Evolutionary conservation across 2,888 invertebrate species (phyloP).

Genomic region (Lepidocyrtoides sp.): DNA sequence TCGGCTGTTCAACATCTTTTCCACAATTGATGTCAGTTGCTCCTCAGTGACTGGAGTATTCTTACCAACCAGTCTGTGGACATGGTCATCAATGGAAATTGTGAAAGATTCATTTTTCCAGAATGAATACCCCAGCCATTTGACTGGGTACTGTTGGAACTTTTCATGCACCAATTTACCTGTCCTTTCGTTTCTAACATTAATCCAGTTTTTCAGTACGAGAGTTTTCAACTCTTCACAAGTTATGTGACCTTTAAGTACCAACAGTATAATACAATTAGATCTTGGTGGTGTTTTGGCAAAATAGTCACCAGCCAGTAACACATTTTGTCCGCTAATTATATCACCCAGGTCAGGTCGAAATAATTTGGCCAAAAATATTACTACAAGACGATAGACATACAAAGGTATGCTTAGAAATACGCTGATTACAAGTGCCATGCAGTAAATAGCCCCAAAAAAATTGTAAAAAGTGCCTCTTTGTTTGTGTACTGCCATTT

Average conservation of each 20-base stretch:
- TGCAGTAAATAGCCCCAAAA: no score
- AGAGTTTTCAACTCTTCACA: neutral
- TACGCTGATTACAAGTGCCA: no score
- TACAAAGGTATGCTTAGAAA: neutral
- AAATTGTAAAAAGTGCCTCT: no score
- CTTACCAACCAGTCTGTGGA: neutral
- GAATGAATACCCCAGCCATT: slow-evolving; percentile 61
- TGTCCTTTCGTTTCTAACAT: neutral
- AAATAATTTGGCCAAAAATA: neutral
- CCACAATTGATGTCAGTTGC: neutral
- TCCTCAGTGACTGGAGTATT: neutral
- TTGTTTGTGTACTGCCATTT: no score
- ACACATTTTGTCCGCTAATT: neutral
- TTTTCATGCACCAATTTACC: neutral
- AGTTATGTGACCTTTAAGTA: neutral
- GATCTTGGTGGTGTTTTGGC: neutral
- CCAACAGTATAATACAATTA: neutral
- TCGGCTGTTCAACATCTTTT: neutral
- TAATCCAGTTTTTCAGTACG: neutral
- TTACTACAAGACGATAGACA: neutral
- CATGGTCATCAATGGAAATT: slow-evolving; percentile 56
- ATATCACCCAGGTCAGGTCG: neutral
- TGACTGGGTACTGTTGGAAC: slow-evolving; percentile 25
- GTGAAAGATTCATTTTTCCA: slow-evolving; percentile 9
- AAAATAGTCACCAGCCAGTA: neutral